Conservation (phyloP, 2,888 invertebrate genomes). For the Netelia melanura region DNA sequence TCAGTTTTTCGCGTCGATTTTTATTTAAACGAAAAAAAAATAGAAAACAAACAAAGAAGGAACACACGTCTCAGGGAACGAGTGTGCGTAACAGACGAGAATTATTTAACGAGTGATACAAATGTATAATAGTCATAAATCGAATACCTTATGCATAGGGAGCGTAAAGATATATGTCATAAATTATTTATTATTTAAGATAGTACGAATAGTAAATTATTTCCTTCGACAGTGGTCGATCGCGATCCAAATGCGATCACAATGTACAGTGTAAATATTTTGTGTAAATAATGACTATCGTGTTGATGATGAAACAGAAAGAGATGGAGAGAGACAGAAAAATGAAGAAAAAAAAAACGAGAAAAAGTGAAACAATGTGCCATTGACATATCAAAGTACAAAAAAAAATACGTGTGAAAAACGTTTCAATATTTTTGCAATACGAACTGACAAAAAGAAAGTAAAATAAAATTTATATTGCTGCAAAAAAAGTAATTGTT, state of each 20-base stretch:
- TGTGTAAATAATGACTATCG: slow-evolving; percentile 58
- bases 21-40: neutral
- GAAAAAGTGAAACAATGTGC: slow-evolving; percentile 64
- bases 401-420: slow-evolving; percentile 67
- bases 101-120: slow-evolving; percentile 75
- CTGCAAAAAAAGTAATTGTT: slow-evolving; percentile 36
- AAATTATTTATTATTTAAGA: slow-evolving; percentile 66
- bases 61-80: neutral
- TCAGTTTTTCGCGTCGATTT: neutral
- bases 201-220: slow-evolving; percentile 53
- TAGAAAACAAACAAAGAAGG: neutral
- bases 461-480: slow-evolving; percentile 62
- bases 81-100: slow-evolving; percentile 20
- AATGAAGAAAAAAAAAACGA: neutral
- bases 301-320: slow-evolving; percentile 41
- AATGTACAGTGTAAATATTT: slow-evolving; percentile 75
- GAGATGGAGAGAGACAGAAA: neutral
- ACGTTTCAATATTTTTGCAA: slow-evolving; percentile 79
- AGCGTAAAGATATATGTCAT: slow-evolving; percentile 58
- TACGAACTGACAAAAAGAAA: slow-evolving; percentile 68
- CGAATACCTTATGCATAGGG: slow-evolving; percentile 75
- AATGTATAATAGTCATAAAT: slow-evolving; percentile 76
- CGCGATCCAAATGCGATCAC: neutral
- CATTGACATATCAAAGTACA: slow-evolving; percentile 69
- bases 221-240: slow-evolving; percentile 57